Percentiles rank a stretch among this genome's conserved stretches.
These are phyloP conservation scores for Metaphire vulgaris DNA, from an alignment of 1,140 invertebrate species.

Conservation along the genomic window DNA sequence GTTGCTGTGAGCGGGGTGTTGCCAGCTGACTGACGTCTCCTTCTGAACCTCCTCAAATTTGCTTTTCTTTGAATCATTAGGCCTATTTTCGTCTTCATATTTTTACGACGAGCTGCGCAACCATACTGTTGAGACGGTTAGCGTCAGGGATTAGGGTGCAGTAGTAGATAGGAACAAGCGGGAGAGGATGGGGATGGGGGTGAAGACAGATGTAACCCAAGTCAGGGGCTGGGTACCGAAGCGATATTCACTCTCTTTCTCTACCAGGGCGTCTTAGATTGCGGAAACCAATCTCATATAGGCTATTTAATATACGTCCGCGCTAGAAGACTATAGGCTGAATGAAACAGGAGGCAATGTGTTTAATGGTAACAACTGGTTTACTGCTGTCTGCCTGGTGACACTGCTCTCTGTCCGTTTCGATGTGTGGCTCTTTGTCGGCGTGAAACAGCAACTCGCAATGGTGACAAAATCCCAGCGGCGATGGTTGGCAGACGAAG, in stretches of 20 bases:
- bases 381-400: background rate
- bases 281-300: background rate
- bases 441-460: background rate
- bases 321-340: too few relatives aligned
- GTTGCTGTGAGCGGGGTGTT: background rate
- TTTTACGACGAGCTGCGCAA: too few relatives aligned
- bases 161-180: background rate
- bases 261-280: too few relatives aligned
- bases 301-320: too few relatives aligned
- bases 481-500: background rate
- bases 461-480: background rate
- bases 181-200: background rate
- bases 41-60: background rate
- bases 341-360: too few relatives aligned
- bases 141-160: background rate
- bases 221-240: background rate
- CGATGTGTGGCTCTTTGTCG: background rate
- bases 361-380: constrained; percentile 1
- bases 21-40: background rate
- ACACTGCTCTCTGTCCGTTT: background rate
- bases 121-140: too few relatives aligned
- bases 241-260: too few relatives aligned
- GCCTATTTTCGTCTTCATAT: too few relatives aligned
- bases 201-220: background rate
- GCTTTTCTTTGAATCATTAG: background rate